These are phyloP conservation scores for Cyphomyrus plagiostoma DNA, from an alignment of 2,113 vertebrate genomes.

Conservation along the genomic window DNA sequence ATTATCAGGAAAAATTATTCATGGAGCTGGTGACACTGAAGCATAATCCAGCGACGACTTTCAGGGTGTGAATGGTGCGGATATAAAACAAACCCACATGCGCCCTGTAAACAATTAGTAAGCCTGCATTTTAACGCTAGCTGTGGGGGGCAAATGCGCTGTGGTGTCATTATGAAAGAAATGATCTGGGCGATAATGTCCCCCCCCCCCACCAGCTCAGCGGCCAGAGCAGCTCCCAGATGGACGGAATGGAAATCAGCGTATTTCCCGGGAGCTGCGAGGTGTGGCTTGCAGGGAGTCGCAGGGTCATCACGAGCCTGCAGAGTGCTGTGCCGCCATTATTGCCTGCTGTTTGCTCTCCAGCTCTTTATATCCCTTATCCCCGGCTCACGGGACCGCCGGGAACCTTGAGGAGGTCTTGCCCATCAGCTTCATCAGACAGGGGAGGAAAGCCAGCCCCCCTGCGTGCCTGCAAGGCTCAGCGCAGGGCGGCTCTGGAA, in stretches of 20 bases:
- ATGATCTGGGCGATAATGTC: background rate
- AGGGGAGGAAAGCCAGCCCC: background rate
- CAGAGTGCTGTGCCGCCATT: background rate
- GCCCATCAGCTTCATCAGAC: background rate
- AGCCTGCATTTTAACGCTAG: background rate
- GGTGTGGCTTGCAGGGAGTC: background rate
- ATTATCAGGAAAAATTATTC: background rate
- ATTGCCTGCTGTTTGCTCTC: background rate
- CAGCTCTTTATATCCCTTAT: background rate
- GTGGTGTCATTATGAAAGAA: background rate
- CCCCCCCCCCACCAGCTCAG: background rate
- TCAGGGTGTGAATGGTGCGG: background rate
- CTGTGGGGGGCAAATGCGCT: background rate
- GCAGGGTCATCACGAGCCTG: background rate
- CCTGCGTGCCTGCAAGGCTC: background rate
- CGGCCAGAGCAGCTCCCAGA: background rate
- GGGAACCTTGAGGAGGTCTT: background rate
- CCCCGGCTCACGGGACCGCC: background rate
- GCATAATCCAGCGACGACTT: background rate
- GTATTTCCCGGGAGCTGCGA: background rate
- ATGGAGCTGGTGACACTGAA: background rate
- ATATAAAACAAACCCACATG: background rate
- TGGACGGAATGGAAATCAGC: background rate
- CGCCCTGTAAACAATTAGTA: background rate
- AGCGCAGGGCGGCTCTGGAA: rapidly evolving